Evolutionary conservation across 2,113 vertebrate species (phyloP).

Genomic region (Porphyrio hochstetteri): DNA sequence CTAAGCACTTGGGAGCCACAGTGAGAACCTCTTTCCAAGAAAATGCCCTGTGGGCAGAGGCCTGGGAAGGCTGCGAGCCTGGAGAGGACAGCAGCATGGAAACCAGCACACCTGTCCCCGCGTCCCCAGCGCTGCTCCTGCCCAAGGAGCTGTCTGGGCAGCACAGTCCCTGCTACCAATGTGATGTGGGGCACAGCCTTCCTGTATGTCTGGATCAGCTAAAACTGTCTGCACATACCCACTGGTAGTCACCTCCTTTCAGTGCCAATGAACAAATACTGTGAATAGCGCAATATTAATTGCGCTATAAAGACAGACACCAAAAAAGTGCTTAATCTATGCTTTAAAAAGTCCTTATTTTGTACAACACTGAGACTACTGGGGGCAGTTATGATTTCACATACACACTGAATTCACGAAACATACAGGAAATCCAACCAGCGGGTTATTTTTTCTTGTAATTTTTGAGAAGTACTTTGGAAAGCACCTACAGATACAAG

Average conservation of each 20-base stretch:
- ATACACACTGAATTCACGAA: neutral
- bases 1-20: neutral
- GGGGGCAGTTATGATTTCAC: neutral
- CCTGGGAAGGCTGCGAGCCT: accelerated
- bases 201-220: neutral
- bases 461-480: neutral
- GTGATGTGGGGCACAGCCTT: accelerated
- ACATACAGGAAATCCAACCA: neutral
- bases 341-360: neutral
- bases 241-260: neutral
- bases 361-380: neutral
- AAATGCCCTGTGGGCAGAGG: neutral
- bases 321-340: neutral
- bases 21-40: neutral
- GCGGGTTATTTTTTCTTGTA: neutral
- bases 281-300: neutral
- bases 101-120: accelerated
- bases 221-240: neutral
- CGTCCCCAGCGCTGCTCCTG: neutral
- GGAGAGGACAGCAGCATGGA: accelerated
- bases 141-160: accelerated
- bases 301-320: neutral
- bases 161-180: neutral
- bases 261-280: neutral
- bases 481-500: neutral